Evolutionary conservation across 2,888 invertebrate genomes (phyloP).

Genomic region (Epistrophe eligans): DNA sequence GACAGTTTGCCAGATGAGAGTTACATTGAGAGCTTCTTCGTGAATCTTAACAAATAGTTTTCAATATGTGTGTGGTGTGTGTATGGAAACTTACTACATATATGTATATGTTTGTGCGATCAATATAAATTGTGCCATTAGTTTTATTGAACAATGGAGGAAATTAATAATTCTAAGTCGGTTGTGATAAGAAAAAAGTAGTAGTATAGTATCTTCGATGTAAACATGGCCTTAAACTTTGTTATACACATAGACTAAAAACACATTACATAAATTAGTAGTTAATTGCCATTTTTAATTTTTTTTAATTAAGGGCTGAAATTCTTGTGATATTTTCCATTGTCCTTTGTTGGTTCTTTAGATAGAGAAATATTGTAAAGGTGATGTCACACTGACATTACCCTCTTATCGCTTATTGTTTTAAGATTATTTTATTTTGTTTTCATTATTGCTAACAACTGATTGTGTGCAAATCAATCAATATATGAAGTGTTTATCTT

Average conservation of each 20-base stretch:
- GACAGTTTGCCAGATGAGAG: constrained; percentile 77
- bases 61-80: not conserved
- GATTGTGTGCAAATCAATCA: constrained; percentile 29
- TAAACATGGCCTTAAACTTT: constrained; percentile 62
- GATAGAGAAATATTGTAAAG: constrained; percentile 28
- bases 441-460: constrained; percentile 15
- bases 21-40: constrained; percentile 69
- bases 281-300: constrained; percentile 33
- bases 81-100: not conserved
- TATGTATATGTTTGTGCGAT: constrained; percentile 15
- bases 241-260: not conserved
- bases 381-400: constrained; percentile 62
- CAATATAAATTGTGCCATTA: constrained; percentile 52
- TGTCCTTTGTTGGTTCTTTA: constrained; percentile 43
- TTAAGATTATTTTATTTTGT: constrained; percentile 11
- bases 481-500: constrained; percentile 29
- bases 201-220: constrained; percentile 35
- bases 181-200: constrained; percentile 67
- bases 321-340: constrained; percentile 62
- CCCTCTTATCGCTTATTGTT: constrained; percentile 50
- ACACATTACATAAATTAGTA: constrained; percentile 27
- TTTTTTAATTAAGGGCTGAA: constrained; percentile 30
- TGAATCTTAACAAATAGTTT: constrained; percentile 58
- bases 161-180: constrained; percentile 51
- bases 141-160: constrained; percentile 20